Base-by-base conservation (phyloP, 2,888 invertebrate genomes). In the Caradrina kadenii region DNA sequence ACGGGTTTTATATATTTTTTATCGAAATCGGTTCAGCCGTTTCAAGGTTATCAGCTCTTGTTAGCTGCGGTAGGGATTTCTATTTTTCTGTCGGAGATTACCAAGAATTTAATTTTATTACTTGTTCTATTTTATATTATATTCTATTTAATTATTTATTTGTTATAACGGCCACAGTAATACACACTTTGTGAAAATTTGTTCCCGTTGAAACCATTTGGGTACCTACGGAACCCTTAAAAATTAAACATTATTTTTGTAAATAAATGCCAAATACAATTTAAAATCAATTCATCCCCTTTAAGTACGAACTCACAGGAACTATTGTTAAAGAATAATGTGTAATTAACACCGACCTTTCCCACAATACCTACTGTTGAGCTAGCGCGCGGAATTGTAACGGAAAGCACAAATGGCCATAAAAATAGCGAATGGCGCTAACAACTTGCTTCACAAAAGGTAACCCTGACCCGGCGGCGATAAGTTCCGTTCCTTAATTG, bases 401-500 rank as follows among this genome's bases (percentile, higher is more conserved):
- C 69, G 58, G 72, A 81, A 78, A 78, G 56, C 79, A 72, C 79
- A 77, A 70, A 77, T 79, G 75, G 82, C 65, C 50, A 67, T 79
- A 74, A 82, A 79, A 74, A 75, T 70, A 67, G 76, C 76, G 61
- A 68, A 60, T 49, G 50, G 63, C 59, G 39, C 39, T 76, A 69
- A 70, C 73, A 74, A 73, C 68, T 64, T 58, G 63, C 56, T 35
- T 61, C 62, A 80, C 79, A 82, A 83, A 73, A 70, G 79, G 65
- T 72, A 76, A 76, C 83, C 81, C 65, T 83, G 85, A 83, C 85
- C 82, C 49, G 45, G 50, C 62, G 10, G 80, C 69, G 67, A 76
- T 80, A 80, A 73, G 75, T 83, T 77, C 73, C 67, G 66, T 68
- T 67, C 61, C 61, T 80, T 80, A 76, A 84, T 81, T 81, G 79